A percentile compares a stretch with the other conserved stretches of the same genome.
Evolutionary conservation across 2,113 vertebrate species (phyloP).

Genomic region (Suncus etruscus): DNA sequence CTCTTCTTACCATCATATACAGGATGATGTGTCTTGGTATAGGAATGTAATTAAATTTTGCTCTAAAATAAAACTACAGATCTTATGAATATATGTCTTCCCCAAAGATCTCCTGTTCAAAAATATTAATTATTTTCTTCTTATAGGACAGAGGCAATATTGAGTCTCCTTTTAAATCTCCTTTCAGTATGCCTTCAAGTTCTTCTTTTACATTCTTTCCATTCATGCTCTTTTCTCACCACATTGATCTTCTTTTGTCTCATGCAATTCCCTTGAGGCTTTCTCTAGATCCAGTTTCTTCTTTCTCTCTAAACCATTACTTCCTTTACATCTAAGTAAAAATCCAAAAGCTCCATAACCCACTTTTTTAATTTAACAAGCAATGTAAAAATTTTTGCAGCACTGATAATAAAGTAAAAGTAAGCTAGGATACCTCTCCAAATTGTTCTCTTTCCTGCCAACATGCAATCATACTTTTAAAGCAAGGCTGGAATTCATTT

Average conservation of each 20-base stretch:
- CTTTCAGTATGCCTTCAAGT: neutral
- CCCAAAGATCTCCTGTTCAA: neutral
- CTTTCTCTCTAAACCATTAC: neutral
- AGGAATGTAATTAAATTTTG: neutral
- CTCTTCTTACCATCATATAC: too few relatives aligned
- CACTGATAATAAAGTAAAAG: neutral
- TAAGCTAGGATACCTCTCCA: neutral
- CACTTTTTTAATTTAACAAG: conserved; percentile 3
- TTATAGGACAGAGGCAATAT: neutral
- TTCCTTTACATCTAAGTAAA: fast-evolving
- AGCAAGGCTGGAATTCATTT: neutral
- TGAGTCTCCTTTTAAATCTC: neutral
- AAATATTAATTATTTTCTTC: neutral
- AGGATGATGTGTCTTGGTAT: neutral
- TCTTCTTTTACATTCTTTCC: too few relatives aligned
- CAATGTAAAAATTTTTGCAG: neutral
- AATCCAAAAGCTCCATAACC: neutral
- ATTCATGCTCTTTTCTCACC: neutral
- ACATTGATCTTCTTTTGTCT: neutral
- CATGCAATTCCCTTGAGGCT: fast-evolving
- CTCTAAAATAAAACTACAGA: neutral
- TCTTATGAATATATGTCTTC: neutral
- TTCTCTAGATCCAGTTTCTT: neutral
- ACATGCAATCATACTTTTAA: neutral
- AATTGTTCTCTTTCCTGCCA: neutral